A percentile compares a stretch with the other conserved stretches of the same genome.
Evolutionary conservation across 2,113 vertebrate species (phyloP).

Genomic region (Connochaetes taurinus): DNA sequence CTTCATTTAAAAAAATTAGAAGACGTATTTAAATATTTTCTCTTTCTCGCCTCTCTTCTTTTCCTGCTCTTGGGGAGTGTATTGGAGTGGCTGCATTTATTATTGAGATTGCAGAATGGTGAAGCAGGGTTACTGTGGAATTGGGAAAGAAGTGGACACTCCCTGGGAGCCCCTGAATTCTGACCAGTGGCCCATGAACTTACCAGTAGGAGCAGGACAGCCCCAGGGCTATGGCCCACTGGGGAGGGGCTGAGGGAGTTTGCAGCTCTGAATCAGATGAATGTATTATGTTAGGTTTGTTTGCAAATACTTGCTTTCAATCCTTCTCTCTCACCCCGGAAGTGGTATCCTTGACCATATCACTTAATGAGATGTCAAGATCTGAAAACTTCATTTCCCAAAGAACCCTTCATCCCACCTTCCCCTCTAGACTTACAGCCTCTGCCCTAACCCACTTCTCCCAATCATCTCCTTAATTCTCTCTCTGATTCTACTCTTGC

Average conservation of each 20-base stretch:
- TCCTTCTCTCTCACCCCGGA: background rate
- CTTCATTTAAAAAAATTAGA: background rate
- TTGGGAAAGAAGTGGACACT: background rate
- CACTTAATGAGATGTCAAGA: background rate
- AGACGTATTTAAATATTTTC: background rate
- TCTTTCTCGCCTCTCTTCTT: background rate
- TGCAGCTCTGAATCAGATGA: background rate
- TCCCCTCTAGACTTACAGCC: fast-evolving
- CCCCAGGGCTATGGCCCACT: background rate
- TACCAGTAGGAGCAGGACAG: too few species aligned
- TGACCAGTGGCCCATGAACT: background rate
- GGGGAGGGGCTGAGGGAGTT: background rate
- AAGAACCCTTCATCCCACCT: background rate
- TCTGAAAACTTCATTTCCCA: background rate
- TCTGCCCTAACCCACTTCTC: background rate
- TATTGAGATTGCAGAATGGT: background rate
- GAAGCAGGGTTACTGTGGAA: background rate
- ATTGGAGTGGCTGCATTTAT: background rate
- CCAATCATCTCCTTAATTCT: background rate
- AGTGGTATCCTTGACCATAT: too few species aligned
- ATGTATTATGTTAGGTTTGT: background rate
- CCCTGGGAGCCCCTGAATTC: background rate
- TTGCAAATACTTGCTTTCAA: background rate
- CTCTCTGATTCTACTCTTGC: background rate
- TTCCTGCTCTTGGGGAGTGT: background rate